phyloP scores from a whole-genome alignment of 2,113 vertebrate genomes.

The Phrynosoma platyrhinos region DNA sequence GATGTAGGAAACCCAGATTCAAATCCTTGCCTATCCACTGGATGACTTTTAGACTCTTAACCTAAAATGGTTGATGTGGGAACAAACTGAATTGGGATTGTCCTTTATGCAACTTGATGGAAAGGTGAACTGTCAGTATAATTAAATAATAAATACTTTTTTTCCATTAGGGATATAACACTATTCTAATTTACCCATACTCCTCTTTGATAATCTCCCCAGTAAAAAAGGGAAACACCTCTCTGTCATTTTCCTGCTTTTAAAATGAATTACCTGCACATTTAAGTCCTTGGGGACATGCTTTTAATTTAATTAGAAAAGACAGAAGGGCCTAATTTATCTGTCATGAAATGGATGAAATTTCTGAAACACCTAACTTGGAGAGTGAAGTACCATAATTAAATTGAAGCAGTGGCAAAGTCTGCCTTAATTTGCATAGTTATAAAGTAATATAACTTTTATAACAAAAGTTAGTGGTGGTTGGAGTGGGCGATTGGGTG shows the following conservation, averaged over 20 bases:
- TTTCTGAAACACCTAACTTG: background rate
- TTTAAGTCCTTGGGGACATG: background rate
- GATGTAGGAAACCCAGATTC: background rate
- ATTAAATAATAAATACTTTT: background rate
- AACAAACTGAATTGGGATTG: background rate
- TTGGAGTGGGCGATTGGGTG: background rate
- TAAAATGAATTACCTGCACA: background rate
- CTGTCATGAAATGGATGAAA: background rate
- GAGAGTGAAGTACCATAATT: background rate
- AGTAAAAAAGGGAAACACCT: background rate
- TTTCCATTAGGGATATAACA: background rate
- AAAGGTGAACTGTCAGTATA: background rate
- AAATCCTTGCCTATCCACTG: background rate
- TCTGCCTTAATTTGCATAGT: constrained; percentile 14
- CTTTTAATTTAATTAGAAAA: constrained; percentile 17
- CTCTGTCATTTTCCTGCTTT: background rate
- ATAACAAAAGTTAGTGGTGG: background rate
- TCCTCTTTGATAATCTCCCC: background rate
- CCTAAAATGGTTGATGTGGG: background rate
- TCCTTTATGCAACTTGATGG: background rate
- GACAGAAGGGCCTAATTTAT: constrained; percentile 23
- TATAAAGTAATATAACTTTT: background rate
- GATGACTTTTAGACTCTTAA: background rate
- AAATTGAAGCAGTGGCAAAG: background rate
- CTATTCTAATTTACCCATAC: background rate